Evolutionary conservation across 2,113 vertebrate species (phyloP).

Genomic region (Globicephala melas): DNA sequence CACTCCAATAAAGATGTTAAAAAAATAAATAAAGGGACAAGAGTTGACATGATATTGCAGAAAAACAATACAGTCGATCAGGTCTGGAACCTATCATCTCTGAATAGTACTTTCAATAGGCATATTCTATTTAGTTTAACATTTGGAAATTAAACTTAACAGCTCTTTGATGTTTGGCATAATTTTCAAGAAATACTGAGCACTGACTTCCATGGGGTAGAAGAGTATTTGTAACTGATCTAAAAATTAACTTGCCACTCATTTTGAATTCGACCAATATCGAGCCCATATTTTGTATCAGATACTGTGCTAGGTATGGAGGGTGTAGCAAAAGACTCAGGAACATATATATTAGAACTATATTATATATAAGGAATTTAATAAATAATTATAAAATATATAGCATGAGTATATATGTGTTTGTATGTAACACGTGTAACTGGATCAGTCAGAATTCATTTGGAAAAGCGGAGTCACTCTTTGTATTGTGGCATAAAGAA

Average conservation of each 20-base stretch:
- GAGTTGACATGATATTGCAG: not conserved
- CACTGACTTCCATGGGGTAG: not conserved
- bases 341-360: not conserved
- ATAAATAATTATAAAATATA: not conserved
- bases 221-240: not conserved
- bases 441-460: not conserved
- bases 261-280: not conserved
- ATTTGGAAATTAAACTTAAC: constrained; percentile 1
- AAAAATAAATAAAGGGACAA: not conserved
- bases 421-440: not conserved
- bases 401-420: not conserved
- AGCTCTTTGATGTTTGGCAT: not conserved
- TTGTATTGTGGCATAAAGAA: not conserved
- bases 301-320: not conserved
- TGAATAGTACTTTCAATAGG: not conserved
- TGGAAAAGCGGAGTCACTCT: not conserved
- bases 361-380: not conserved
- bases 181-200: not conserved
- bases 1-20: no score
- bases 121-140: not conserved
- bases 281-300: not conserved
- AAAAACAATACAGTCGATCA: not conserved
- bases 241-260: not conserved
- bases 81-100: not conserved
- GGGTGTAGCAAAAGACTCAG: not conserved